These are phyloP conservation scores for Fistularia commersonii DNA, from an alignment of 2,797 vertebrate genomes.

Conservation along the genomic window DNA sequence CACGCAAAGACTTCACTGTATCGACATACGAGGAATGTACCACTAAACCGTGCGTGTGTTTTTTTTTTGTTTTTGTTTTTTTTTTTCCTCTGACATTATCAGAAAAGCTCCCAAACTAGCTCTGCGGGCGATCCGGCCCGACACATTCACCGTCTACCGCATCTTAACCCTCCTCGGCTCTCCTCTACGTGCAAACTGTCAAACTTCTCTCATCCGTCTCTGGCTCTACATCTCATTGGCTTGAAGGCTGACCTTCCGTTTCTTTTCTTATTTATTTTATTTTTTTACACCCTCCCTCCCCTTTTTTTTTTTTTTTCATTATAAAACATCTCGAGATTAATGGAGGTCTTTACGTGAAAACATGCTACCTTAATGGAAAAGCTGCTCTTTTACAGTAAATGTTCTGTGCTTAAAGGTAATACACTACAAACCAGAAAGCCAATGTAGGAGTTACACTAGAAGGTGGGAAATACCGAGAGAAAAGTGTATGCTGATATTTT, in stretches of 20 bases:
- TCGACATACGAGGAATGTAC: constrained; percentile 18
- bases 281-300: too few relatives aligned
- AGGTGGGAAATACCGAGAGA: constrained; percentile 26
- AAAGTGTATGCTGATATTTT: constrained; percentile 5
- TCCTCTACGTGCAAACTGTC: constrained; percentile 60
- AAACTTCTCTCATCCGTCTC: constrained; percentile 39
- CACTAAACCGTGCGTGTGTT: too few relatives aligned
- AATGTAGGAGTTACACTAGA: constrained; percentile 24
- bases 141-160: constrained; percentile 40
- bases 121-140: constrained; percentile 6
- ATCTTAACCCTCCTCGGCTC: constrained; percentile 33
- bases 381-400: constrained; percentile 1
- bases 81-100: constrained; percentile 18
- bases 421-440: constrained; percentile 30
- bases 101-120: constrained; percentile 21
- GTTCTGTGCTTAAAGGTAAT: constrained; percentile 19
- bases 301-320: constrained; percentile 2
- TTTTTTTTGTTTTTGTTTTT: not conserved
- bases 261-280: constrained; percentile 5
- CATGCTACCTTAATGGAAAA: constrained; percentile 34
- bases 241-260: constrained; percentile 22
- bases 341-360: constrained; percentile 24
- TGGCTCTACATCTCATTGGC: constrained; percentile 21
- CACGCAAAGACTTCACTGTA: constrained; percentile 36
- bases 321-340: constrained; percentile 14